Conservation (phyloP, 2,888 invertebrate species). For the Watsonalla binaria region DNA sequence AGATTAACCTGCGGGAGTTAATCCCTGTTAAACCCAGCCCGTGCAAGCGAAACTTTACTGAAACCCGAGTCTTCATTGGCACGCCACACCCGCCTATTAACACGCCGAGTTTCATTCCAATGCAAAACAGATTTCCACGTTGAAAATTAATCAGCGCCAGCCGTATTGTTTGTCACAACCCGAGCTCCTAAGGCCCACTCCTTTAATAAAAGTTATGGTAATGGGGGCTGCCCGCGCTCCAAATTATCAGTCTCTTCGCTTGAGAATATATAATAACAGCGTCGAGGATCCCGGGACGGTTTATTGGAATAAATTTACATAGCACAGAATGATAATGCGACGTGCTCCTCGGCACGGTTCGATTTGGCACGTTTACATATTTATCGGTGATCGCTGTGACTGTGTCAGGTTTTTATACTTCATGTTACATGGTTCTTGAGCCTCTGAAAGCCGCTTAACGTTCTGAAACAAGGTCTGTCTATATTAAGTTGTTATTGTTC, state of each 20-base stretch:
- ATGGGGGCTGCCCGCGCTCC: slow-evolving; percentile 63
- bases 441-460: slow-evolving; percentile 1
- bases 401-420: slow-evolving; percentile 33
- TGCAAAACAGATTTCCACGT: slow-evolving; percentile 70
- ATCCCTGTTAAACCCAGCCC: neutral
- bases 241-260: slow-evolving; percentile 72
- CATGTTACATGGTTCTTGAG: slow-evolving; percentile 12
- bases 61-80: slow-evolving; percentile 22
- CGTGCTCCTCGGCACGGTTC: slow-evolving; percentile 49
- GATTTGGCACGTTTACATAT: slow-evolving; percentile 72
- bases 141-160: slow-evolving; percentile 67
- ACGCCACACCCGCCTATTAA: slow-evolving; percentile 34
- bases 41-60: slow-evolving; percentile 2
- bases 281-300: slow-evolving; percentile 52
- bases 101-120: slow-evolving; percentile 52
- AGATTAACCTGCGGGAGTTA: slow-evolving; percentile 11
- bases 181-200: slow-evolving; percentile 56
- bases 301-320: slow-evolving; percentile 79
- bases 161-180: slow-evolving; percentile 64
- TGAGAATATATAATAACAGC: slow-evolving; percentile 77
- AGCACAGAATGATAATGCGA: slow-evolving; percentile 64
- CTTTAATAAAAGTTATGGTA: slow-evolving; percentile 78
- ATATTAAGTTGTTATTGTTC: no score
- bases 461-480: neutral
- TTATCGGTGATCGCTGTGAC: slow-evolving; percentile 66